A percentile compares a stretch with the other conserved stretches of the same genome.
These are phyloP conservation scores for Oreochromis aureus DNA, from an alignment of 2,113 vertebrate genomes.

Conservation along the genomic window DNA sequence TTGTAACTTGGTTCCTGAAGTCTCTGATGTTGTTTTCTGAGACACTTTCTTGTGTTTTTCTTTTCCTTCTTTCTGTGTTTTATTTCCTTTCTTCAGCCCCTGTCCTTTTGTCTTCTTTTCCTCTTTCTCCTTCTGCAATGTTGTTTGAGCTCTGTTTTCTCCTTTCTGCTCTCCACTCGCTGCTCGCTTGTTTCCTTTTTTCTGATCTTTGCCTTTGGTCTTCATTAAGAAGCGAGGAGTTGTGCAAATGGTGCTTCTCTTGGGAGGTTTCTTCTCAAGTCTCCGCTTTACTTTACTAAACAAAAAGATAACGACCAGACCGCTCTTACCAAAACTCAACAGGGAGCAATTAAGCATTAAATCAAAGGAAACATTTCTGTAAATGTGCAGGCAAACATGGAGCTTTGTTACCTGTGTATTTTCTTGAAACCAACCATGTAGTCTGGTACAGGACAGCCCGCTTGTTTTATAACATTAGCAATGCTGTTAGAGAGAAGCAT, in stretches of 20 bases:
- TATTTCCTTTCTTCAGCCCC: not conserved
- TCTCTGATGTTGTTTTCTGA: not conserved
- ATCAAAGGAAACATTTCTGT: not conserved
- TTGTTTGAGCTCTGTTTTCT: not conserved
- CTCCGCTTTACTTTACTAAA: slow-evolving; percentile 87
- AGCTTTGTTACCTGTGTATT: slow-evolving; percentile 77
- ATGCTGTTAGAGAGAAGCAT: slow-evolving; percentile 67
- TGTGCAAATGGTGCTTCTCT: slow-evolving; percentile 85
- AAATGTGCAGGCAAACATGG: not conserved
- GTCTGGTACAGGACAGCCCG: slow-evolving; percentile 93
- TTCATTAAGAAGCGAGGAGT: slow-evolving; percentile 82
- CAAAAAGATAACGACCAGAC: not conserved
- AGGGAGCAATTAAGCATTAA: not conserved
- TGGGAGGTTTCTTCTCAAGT: slow-evolving; percentile 85
- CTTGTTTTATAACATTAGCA: slow-evolving; percentile 88
- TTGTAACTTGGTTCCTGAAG: slow-evolving; percentile 29
- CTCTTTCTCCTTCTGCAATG: slow-evolving; percentile 44
- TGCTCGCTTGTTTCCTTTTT: not conserved
- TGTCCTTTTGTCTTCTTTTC: slow-evolving; percentile 55
- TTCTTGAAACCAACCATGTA: slow-evolving; percentile 91
- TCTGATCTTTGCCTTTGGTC: slow-evolving; percentile 32
- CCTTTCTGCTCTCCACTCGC: not conserved
- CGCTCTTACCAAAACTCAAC: not conserved
- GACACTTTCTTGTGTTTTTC: not conserved
- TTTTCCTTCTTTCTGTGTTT: not conserved